Percentiles rank a stretch among this genome's conserved stretches.
Conservation (phyloP, 2,888 invertebrate species). For the Thymelicus lineola region DNA sequence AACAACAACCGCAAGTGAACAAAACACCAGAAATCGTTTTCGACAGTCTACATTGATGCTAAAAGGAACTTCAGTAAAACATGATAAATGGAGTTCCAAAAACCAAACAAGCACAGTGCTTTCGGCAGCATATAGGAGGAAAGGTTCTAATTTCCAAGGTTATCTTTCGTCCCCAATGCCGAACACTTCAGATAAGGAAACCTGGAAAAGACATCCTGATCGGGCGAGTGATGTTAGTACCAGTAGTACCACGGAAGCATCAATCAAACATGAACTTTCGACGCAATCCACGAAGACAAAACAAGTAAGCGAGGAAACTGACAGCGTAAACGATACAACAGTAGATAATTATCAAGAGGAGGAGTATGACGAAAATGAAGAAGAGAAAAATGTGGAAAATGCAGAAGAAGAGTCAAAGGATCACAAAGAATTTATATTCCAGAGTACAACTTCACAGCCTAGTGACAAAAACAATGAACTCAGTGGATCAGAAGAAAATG, state of each 20-base stretch:
- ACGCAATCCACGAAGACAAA: conserved; percentile 46
- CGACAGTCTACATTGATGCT: conserved; percentile 72
- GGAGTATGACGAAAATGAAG: conserved; percentile 46
- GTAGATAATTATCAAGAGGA: conserved; percentile 40
- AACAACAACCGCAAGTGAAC: conserved; percentile 47
- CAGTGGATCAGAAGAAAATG: conserved; percentile 49
- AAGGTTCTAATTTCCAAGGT: conserved; percentile 76
- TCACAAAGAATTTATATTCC: conserved; percentile 64
- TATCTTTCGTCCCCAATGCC: conserved; percentile 62
- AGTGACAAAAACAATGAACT: conserved; percentile 53
- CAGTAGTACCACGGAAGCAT: conserved; percentile 41
- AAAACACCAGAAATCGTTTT: conserved; percentile 69
- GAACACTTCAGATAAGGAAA: conserved; percentile 50
- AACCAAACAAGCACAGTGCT: conserved; percentile 47
- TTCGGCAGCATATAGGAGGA: conserved; percentile 60
- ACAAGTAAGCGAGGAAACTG: conserved; percentile 31
- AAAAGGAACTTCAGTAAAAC: conserved; percentile 79
- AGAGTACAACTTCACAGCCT: conserved; percentile 50
- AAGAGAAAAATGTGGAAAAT: conserved; percentile 39
- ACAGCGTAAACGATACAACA: conserved; percentile 23
- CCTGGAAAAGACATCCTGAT: conserved; percentile 56
- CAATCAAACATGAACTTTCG: conserved; percentile 42
- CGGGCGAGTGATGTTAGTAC: conserved; percentile 46
- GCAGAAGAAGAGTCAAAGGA: conserved; percentile 57
- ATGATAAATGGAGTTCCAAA: conserved; percentile 72